Percentiles rank a stretch among this genome's conserved stretches.
phyloP scores from a whole-genome alignment of 2,888 invertebrate species.

The Rhimphoctona megacephalus region DNA sequence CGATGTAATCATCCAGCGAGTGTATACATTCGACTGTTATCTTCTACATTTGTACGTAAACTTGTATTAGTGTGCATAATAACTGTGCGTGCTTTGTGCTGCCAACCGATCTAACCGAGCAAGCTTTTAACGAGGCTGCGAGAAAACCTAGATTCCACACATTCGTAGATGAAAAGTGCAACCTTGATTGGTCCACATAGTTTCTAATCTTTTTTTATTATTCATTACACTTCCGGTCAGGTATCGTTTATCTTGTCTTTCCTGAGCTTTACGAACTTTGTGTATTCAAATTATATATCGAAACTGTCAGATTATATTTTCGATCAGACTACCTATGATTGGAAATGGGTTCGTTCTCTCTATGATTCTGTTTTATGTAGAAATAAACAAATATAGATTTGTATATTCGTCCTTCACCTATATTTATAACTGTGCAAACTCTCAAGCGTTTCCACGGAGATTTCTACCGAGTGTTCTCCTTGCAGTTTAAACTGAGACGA shows the following conservation, averaged over 20 bases:
- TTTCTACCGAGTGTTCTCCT: not conserved
- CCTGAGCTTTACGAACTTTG: not conserved
- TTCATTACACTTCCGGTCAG: not conserved
- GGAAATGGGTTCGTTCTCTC: not conserved
- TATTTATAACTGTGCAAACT: conserved; percentile 1
- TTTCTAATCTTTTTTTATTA: not conserved
- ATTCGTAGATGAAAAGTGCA: conserved; percentile 6
- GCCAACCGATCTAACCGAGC: not conserved
- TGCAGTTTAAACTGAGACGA: not conserved
- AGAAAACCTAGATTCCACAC: conserved; percentile 10
- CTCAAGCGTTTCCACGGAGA: conserved; percentile 4
- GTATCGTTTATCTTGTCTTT: not conserved
- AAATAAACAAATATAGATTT: conserved; percentile 16
- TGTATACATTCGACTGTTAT: conserved; percentile 43
- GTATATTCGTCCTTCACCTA: not conserved
- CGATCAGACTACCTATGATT: not conserved
- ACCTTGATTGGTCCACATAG: not conserved
- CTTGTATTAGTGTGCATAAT: conserved; percentile 5
- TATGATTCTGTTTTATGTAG: not conserved
- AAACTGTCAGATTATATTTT: not conserved
- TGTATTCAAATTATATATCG: not conserved
- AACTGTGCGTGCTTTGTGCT: not conserved
- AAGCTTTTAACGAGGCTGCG: conserved; percentile 14
- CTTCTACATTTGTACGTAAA: not conserved
- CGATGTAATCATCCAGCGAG: conserved; percentile 36